phyloP scores from a whole-genome alignment of 2,797 vertebrate genomes.

The Sebastiscus albofasciatus region DNA sequence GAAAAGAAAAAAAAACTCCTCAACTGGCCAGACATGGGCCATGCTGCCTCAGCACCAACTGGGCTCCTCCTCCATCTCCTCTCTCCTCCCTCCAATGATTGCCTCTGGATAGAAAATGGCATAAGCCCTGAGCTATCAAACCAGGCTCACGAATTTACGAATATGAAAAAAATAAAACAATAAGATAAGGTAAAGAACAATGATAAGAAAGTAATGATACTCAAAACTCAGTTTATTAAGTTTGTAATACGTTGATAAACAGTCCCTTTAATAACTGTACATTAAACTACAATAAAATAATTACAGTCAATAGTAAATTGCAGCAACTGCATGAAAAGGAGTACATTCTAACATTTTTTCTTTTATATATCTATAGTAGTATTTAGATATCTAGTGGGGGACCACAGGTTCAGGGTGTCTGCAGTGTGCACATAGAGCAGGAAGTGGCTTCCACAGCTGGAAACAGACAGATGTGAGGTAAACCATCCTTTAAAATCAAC shows the following conservation, averaged over 20 bases:
- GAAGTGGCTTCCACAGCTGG: slow-evolving; percentile 26
- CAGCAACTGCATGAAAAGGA: slow-evolving; percentile 61
- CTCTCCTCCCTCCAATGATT: no score
- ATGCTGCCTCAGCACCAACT: no score
- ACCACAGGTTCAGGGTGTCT: slow-evolving; percentile 36
- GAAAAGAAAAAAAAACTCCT: no score
- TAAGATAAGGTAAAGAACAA: slow-evolving; percentile 23
- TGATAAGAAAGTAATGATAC: slow-evolving; percentile 50
- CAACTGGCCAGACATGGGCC: no score
- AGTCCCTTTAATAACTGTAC: slow-evolving; percentile 76
- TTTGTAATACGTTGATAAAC: slow-evolving; percentile 69
- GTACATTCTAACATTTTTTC: slow-evolving; percentile 54
- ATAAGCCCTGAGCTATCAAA: no score
- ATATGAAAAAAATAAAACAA: background rate
- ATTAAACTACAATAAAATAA: slow-evolving; percentile 80
- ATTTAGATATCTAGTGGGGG: slow-evolving; percentile 32
- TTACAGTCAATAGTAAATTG: slow-evolving; percentile 75
- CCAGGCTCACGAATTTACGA: no score
- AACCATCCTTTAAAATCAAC: slow-evolving; percentile 29
- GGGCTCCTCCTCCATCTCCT: no score
- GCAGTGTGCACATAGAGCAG: slow-evolving; percentile 51
- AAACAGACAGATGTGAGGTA: slow-evolving; percentile 32
- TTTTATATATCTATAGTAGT: slow-evolving; percentile 6
- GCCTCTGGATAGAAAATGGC: no score
- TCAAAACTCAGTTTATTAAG: slow-evolving; percentile 79